Conservation (phyloP, 2,113 vertebrate species). For the Dissostichus mawsoni region DNA sequence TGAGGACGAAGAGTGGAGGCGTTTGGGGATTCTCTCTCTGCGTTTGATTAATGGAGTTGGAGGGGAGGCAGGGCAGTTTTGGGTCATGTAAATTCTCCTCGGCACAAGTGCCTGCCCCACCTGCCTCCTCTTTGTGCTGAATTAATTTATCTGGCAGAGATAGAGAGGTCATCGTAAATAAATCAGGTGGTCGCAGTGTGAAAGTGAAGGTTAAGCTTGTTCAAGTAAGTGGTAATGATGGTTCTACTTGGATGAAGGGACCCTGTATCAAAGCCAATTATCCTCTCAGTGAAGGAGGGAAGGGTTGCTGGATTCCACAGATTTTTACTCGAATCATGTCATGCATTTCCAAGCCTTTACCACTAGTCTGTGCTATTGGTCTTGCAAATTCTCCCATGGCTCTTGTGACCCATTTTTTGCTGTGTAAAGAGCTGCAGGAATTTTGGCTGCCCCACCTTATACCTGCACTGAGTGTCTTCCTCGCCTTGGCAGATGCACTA, state of each 20-base stretch:
- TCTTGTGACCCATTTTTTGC: slow-evolving; percentile 75
- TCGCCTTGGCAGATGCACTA: slow-evolving; percentile 35
- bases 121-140: slow-evolving; percentile 40
- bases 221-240: slow-evolving; percentile 35
- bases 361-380: slow-evolving; percentile 82
- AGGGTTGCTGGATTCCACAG: slow-evolving; percentile 27
- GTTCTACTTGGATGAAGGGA: slow-evolving; percentile 6
- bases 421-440: slow-evolving; percentile 43
- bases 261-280: slow-evolving; percentile 33
- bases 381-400: slow-evolving; percentile 28
- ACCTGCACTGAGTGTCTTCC: slow-evolving; percentile 65
- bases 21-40: slow-evolving; percentile 60
- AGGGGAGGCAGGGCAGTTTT: slow-evolving; percentile 75
- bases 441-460: slow-evolving; percentile 58
- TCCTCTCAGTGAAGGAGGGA: slow-evolving; percentile 17
- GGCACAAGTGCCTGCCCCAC: slow-evolving; percentile 35
- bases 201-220: slow-evolving; percentile 32
- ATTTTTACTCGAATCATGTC: slow-evolving; percentile 6
- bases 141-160: slow-evolving; percentile 42
- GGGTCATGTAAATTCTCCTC: slow-evolving; percentile 81
- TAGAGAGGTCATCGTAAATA: slow-evolving; percentile 19
- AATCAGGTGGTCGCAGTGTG: slow-evolving; percentile 23
- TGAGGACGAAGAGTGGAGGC: slow-evolving; percentile 68
- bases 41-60: slow-evolving; percentile 77
- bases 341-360: slow-evolving; percentile 1